phyloP scores from a whole-genome alignment of 2,888 invertebrate genomes.

The Drosophila atripex region DNA sequence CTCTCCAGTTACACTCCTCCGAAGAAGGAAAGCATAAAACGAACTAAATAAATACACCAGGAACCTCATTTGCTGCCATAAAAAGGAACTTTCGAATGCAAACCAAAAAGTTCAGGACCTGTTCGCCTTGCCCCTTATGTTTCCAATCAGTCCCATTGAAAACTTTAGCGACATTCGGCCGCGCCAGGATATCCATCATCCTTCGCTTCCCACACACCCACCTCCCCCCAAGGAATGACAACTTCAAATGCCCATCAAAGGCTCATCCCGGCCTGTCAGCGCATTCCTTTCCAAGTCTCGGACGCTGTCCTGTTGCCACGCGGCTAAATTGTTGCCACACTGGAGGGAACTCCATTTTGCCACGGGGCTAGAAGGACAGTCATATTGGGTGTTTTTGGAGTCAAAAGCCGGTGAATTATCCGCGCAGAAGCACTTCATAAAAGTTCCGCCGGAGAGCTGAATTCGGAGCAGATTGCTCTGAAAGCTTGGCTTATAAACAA shows the following conservation, averaged over 20 bases:
- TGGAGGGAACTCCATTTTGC: conserved; percentile 33
- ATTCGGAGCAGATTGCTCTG: not conserved
- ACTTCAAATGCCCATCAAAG: conserved; percentile 30
- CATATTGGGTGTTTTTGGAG: conserved; percentile 1
- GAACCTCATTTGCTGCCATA: conserved; percentile 34
- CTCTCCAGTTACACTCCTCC: conserved; percentile 24
- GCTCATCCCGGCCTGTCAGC: conserved; percentile 32
- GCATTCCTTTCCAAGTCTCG: conserved; percentile 36
- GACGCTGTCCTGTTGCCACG: conserved; percentile 39
- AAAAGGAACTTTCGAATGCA: conserved; percentile 35
- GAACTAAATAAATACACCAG: conserved; percentile 31
- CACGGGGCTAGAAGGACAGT: not conserved
- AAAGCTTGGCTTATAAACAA: conserved; percentile 45
- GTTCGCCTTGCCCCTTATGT: conserved; percentile 14
- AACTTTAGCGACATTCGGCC: conserved; percentile 32
- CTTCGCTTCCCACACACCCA: not conserved
- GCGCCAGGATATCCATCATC: conserved; percentile 23
- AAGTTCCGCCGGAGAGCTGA: conserved; percentile 20
- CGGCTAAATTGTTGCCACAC: conserved; percentile 27
- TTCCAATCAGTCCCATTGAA: conserved; percentile 34
- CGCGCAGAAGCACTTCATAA: conserved; percentile 46
- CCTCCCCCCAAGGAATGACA: conserved; percentile 9
- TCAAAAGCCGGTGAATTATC: conserved; percentile 47
- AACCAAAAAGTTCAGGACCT: conserved; percentile 17
- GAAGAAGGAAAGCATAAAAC: conserved; percentile 3